Base-by-base conservation (phyloP, 2,113 vertebrate species). In the Fulica atra region DNA sequence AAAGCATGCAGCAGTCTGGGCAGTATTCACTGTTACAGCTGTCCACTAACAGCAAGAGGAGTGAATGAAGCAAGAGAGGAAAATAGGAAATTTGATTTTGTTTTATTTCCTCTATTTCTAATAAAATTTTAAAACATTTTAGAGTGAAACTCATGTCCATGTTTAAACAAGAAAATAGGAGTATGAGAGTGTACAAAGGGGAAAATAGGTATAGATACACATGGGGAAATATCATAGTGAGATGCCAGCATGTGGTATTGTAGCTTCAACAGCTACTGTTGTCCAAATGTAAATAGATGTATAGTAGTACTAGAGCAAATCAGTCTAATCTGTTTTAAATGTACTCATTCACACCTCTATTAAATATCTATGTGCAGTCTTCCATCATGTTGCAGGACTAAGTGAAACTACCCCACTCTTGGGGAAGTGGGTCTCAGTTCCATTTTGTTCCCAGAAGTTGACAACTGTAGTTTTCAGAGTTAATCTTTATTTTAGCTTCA, bases 71-170 rank as follows among this genome's bases (percentile, higher is more conserved):
- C 3, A 13, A 5, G 5, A 65, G 8, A 74, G 13, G 3, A 44
- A 82, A 86, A 38, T 3, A 0, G 2, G 10, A 77, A 46, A 0
- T 0, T 18, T 66, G 4, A 5, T 94, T 76, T 26, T 63, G 11
- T 29, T 73, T 9, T 4, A 46, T 35, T 48, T 71, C 10, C 24
- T 73, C 10, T 21, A 61, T 16, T 24, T 59, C n/a, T 60, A 20
- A 54, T 6, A n/a, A 60, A 16, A 28, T 77, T 18, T 11, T 88
- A 23, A 42, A 69, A 51, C 0, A 21, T 64, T 81, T 53, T 64
- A 18, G 13, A 35, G 6, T 42, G 83, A 77, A 91, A 86, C 53
- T 69, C 18, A 31, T 44, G 11, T 1, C 19, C 7, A 11, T 42
- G 7, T 20, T 95, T 78, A 64, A 71, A 59, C 7, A 71, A 79